Conservation (phyloP, 2,888 invertebrate genomes). For the Kuschelorhynchus macadamiae region DNA sequence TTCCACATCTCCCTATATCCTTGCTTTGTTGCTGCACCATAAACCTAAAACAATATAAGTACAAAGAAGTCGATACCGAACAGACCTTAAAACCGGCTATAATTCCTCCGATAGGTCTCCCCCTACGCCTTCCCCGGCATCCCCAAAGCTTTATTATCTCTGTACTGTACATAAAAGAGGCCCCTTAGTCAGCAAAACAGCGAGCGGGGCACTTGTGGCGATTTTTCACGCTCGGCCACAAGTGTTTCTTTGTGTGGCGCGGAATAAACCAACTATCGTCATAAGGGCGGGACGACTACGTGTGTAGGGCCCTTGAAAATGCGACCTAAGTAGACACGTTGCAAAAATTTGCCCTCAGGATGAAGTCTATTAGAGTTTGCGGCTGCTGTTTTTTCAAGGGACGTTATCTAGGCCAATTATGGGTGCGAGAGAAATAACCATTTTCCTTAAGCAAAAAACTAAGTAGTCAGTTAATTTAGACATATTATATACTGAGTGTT, state of each 20-base stretch:
- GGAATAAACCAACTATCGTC: conserved; percentile 48
- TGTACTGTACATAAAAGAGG: conserved; percentile 22
- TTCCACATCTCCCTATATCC: too few relatives aligned
- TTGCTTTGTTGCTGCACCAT: too few relatives aligned
- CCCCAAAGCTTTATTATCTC: conserved; percentile 27
- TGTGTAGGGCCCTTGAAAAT: conserved; percentile 38
- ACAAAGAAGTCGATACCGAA: too few relatives aligned
- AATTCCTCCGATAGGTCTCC: not conserved
- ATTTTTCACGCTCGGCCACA: conserved; percentile 47
- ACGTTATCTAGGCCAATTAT: conserved; percentile 19
- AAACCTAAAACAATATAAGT: too few relatives aligned
- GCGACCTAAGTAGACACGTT: conserved; percentile 40
- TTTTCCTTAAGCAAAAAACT: too few relatives aligned
- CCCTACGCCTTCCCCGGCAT: not conserved
- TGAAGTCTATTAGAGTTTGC: not conserved
- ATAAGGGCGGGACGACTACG: conserved; percentile 20
- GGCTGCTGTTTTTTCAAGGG: conserved; percentile 12
- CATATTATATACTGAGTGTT: too few relatives aligned
- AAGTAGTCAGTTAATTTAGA: too few relatives aligned
- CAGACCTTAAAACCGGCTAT: too few relatives aligned
- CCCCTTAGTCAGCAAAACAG: conserved; percentile 42
- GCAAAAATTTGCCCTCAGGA: conserved; percentile 28
- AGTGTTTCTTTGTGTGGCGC: conserved; percentile 49
- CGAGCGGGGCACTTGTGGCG: conserved; percentile 44
- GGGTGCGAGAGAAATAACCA: too few relatives aligned